These are phyloP conservation scores for Scrobipalpa atriplicella DNA, from an alignment of 2,888 invertebrate species.

Conservation along the genomic window DNA sequence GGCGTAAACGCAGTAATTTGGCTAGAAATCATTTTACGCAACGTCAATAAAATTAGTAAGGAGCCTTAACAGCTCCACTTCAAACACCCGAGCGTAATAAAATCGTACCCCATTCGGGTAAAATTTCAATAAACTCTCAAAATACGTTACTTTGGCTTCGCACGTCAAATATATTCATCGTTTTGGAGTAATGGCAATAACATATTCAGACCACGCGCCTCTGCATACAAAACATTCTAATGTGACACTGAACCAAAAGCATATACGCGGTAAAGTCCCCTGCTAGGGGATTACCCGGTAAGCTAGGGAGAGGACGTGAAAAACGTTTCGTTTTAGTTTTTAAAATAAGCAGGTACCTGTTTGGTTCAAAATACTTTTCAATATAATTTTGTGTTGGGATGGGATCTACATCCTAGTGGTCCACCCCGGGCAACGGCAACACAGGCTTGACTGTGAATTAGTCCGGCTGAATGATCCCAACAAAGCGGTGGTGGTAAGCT, in stretches of 20 bases:
- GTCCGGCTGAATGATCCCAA: too few species aligned
- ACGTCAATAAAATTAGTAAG: too few species aligned
- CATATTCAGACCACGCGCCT: constrained; percentile 17
- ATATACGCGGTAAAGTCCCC: constrained; percentile 7
- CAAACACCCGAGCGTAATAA: not conserved
- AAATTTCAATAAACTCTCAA: constrained; percentile 11
- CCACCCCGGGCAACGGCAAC: too few species aligned
- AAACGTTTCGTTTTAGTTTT: not conserved
- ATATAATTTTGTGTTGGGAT: too few species aligned
- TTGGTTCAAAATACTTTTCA: too few species aligned
- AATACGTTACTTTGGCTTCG: constrained; percentile 10
- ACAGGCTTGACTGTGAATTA: too few species aligned
- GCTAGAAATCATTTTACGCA: too few species aligned
- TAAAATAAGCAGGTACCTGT: too few species aligned
- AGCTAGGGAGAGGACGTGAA: not conserved
- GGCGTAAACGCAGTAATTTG: too few species aligned
- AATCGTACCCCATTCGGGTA: not conserved
- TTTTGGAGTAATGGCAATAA: constrained; percentile 5
- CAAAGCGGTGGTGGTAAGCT: too few species aligned
- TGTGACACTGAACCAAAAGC: constrained; percentile 1
- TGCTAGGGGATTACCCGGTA: not conserved
- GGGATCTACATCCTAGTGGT: too few species aligned
- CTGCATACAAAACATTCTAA: constrained; percentile 17
- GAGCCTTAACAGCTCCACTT: not conserved
- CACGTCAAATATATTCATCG: not conserved